Evolutionary conservation across 2,888 invertebrate genomes (phyloP).

Genomic region (Salticus scenicus): DNA sequence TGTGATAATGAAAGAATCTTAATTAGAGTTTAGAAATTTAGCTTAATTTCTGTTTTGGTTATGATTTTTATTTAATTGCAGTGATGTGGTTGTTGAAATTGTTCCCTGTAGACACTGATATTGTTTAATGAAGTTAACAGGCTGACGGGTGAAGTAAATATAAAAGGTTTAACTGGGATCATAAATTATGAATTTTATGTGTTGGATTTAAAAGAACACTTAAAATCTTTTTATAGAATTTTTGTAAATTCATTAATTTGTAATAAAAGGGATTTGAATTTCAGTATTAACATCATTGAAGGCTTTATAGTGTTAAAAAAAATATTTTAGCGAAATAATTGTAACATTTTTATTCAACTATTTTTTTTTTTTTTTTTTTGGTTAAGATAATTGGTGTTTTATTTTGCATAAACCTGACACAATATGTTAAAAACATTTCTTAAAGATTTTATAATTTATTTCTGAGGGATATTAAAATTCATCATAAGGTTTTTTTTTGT

Average conservation of each 20-base stretch:
- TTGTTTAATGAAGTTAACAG: neutral
- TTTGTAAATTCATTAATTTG: neutral
- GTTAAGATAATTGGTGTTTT: too few relatives aligned
- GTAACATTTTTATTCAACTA: too few relatives aligned
- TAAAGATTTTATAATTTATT: too few relatives aligned
- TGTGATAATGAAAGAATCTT: neutral
- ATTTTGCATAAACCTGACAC: too few relatives aligned
- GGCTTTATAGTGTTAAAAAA: too few relatives aligned
- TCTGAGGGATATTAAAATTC: too few relatives aligned
- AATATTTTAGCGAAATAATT: too few relatives aligned
- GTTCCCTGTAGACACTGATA: neutral
- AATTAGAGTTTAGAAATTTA: neutral
- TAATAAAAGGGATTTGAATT: neutral
- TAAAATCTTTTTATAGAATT: neutral
- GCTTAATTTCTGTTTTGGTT: neutral
- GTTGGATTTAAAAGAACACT: neutral
- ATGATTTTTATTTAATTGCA: slow-evolving; percentile 6
- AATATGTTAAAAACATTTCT: too few relatives aligned
- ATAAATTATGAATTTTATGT: neutral
- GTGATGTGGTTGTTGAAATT: slow-evolving; percentile 2
- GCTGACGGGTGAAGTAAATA: neutral
- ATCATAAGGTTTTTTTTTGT: too few relatives aligned
- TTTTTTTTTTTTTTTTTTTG: too few relatives aligned
- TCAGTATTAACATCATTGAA: too few relatives aligned
- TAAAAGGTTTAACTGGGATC: neutral